Percentiles rank a stretch among this genome's conserved stretches.
These are phyloP conservation scores for Mystacides longicornis DNA, from an alignment of 2,888 invertebrate species.

Conservation along the genomic window DNA sequence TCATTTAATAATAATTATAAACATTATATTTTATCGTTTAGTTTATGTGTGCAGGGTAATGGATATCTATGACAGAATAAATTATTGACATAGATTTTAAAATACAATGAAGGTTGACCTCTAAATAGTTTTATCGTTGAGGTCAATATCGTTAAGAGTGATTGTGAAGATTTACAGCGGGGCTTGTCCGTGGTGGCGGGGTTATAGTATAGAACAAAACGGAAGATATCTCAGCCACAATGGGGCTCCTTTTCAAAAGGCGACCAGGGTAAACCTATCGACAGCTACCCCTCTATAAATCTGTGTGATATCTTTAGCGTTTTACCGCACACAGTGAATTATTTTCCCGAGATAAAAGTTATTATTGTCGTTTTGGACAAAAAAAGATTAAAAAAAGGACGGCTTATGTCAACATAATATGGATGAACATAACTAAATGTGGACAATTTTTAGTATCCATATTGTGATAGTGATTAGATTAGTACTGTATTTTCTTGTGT, in stretches of 20 bases:
- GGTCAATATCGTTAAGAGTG: conserved; percentile 8
- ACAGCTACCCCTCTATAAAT: conserved; percentile 17
- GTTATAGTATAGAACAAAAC: conserved; percentile 10
- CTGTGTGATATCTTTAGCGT: conserved; percentile 19
- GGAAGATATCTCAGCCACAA: conserved; percentile 13
- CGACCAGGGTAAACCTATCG: conserved; percentile 15
- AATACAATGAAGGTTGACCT: neutral
- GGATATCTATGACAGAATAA: no score
- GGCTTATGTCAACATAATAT: no score
- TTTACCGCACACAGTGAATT: conserved; percentile 6
- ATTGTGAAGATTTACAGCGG: conserved; percentile 19
- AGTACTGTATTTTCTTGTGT: no score
- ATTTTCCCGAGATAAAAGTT: neutral
- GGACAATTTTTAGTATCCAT: no score
- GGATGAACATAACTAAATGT: no score
- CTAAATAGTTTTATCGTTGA: conserved; percentile 7
- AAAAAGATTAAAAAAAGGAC: neutral
- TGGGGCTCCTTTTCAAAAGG: conserved; percentile 9
- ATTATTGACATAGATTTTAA: neutral
- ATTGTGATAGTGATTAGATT: no score
- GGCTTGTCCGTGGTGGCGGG: conserved; percentile 6
- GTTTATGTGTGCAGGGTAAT: no score
- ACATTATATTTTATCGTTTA: no score
- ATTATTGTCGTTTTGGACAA: neutral
- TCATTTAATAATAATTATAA: no score